phyloP scores from a whole-genome alignment of 2,113 vertebrate genomes.

The Callochromis pleurospilus region DNA sequence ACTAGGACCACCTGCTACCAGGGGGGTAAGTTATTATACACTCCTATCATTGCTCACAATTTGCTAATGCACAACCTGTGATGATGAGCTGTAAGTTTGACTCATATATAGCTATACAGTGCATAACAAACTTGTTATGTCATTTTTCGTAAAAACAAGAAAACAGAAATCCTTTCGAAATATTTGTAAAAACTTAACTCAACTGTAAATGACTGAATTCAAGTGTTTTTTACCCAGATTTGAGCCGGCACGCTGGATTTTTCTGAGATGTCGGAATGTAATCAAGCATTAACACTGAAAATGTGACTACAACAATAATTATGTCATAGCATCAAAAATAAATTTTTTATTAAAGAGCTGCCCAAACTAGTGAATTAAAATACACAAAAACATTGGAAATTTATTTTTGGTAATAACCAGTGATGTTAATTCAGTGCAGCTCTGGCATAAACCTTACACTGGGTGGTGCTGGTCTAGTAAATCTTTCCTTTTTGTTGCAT shows the following conservation, averaged over 20 bases:
- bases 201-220: background rate
- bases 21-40: background rate
- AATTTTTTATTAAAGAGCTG: fast-evolving
- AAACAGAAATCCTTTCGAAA: fast-evolving
- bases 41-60: fast-evolving
- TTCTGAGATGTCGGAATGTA: fast-evolving
- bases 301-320: background rate
- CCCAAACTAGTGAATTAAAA: background rate
- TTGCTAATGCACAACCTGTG: background rate
- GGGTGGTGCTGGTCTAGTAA: background rate
- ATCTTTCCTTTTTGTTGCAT: background rate
- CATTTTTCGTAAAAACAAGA: background rate
- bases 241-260: fast-evolving
- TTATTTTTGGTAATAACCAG: background rate
- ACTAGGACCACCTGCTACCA: background rate
- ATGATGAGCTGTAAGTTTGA: background rate
- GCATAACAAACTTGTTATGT: background rate
- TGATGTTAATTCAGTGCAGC: background rate
- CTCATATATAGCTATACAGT: background rate
- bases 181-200: background rate
- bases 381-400: background rate
- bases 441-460: background rate
- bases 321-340: background rate
- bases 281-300: background rate
- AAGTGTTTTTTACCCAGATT: background rate